Evolutionary conservation across 2,888 invertebrate species (phyloP).

Genomic region (Leptarthrus brevirostris): DNA sequence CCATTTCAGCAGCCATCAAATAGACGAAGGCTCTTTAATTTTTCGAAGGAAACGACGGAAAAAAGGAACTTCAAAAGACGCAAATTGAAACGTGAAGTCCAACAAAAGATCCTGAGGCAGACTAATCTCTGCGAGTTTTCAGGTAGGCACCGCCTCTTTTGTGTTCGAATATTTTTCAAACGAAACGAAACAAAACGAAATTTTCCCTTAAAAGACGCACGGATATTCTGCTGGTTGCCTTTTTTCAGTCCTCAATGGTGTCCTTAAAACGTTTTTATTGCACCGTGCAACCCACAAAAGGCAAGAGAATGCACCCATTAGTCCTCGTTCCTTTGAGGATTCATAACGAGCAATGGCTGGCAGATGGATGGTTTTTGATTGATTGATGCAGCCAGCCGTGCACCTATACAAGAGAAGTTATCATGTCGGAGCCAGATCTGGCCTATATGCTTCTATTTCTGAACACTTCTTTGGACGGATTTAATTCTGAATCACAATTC

Average conservation of each 20-base stretch:
- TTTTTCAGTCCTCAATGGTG: background rate
- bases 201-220: constrained; percentile 12
- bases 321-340: background rate
- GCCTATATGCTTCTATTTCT: constrained; percentile 11
- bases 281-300: too few relatives aligned
- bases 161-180: constrained; percentile 21
- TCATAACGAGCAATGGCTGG: background rate
- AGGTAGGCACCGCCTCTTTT: constrained; percentile 25
- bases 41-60: constrained; percentile 15
- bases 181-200: constrained; percentile 11
- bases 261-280: too few relatives aligned
- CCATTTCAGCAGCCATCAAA: background rate
- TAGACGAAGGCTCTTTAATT: constrained; percentile 1
- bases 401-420: background rate
- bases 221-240: background rate
- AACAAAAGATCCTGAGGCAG: constrained; percentile 33
- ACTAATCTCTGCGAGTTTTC: background rate
- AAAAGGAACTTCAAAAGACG: constrained; percentile 12
- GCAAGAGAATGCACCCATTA: constrained; percentile 1
- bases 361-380: constrained; percentile 28
- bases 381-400: constrained; percentile 32
- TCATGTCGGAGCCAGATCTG: background rate
- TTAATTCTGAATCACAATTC: constrained; percentile 11
- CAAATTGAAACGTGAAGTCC: constrained; percentile 40
- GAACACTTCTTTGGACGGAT: background rate